Evolutionary conservation across 2,797 vertebrate species (phyloP).

Genomic region (Alfaro cultratus): DNA sequence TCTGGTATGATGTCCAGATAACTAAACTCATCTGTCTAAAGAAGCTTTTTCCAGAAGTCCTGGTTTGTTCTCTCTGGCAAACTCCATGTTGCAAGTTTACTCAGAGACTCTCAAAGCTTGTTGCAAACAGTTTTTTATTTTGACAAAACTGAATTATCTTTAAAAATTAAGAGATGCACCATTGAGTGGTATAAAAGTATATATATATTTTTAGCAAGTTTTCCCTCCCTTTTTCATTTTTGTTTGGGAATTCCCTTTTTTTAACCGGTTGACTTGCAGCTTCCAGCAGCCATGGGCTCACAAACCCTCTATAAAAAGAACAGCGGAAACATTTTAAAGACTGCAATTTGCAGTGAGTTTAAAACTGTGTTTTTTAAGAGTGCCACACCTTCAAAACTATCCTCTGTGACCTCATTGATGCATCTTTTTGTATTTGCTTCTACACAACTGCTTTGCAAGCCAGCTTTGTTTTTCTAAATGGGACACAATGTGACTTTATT

Average conservation of each 20-base stretch:
- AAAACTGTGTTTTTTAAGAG: background rate
- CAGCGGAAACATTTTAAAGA: background rate
- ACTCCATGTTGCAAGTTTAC: background rate
- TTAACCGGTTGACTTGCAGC: background rate
- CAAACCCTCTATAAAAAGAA: background rate
- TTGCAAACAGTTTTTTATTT: background rate
- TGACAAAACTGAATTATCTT: background rate
- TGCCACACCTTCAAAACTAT: background rate
- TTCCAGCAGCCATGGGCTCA: background rate
- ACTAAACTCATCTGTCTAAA: background rate
- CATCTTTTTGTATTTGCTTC: slow-evolving; percentile 1
- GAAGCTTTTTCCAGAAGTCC: background rate
- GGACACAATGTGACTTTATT: slow-evolving; percentile 21
- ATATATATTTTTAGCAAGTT: background rate
- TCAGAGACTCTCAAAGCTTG: background rate
- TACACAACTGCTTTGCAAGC: slow-evolving; percentile 4
- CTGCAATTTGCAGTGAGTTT: background rate
- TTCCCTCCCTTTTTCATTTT: background rate
- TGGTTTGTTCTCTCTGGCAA: background rate
- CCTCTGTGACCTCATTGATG: background rate
- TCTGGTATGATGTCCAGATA: background rate
- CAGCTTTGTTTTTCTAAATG: slow-evolving; percentile 16
- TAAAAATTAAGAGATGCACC: background rate
- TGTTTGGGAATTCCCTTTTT: no score
- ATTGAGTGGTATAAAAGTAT: background rate